Evolutionary conservation across 1,140 invertebrate species (phyloP).

Genomic region (Drosophila persimilis): DNA sequence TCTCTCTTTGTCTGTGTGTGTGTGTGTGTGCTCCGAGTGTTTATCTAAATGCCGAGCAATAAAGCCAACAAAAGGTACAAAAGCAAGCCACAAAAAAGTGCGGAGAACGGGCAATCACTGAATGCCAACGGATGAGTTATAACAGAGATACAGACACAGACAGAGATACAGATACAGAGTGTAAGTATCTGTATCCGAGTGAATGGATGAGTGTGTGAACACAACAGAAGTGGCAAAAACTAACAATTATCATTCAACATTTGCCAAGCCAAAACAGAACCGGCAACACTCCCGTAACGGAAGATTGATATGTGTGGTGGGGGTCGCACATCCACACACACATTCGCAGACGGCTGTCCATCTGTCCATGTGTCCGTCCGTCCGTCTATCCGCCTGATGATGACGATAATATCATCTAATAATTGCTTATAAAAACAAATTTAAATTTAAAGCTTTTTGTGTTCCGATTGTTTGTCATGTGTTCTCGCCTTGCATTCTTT

Average conservation of each 20-base stretch:
- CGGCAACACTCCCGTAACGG: slow-evolving; percentile 3
- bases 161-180: slow-evolving; percentile 31
- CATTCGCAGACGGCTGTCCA: background rate
- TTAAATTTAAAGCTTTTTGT: slow-evolving; percentile 14
- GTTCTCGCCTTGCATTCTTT: background rate
- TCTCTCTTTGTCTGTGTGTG: slow-evolving; percentile 8
- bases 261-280: slow-evolving; percentile 17
- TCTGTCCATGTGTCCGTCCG: background rate
- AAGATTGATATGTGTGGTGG: background rate
- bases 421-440: slow-evolving; percentile 27
- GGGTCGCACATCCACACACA: background rate
- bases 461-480: slow-evolving; percentile 28
- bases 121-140: slow-evolving; percentile 32
- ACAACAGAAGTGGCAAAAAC: slow-evolving; percentile 17
- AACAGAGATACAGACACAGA: slow-evolving; percentile 35
- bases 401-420: slow-evolving; percentile 21
- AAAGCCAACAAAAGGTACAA: slow-evolving; percentile 55
- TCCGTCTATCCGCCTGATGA: slow-evolving; percentile 1
- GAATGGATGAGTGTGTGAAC: slow-evolving; percentile 15
- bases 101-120: background rate
- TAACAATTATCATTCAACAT: slow-evolving; percentile 46
- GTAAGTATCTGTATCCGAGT: slow-evolving; percentile 17
- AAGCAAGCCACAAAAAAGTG: slow-evolving; percentile 25
- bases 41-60: slow-evolving; percentile 46
- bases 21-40: slow-evolving; percentile 6